These are phyloP conservation scores for Campoplex nolae DNA, from an alignment of 2,888 invertebrate species.

Conservation along the genomic window DNA sequence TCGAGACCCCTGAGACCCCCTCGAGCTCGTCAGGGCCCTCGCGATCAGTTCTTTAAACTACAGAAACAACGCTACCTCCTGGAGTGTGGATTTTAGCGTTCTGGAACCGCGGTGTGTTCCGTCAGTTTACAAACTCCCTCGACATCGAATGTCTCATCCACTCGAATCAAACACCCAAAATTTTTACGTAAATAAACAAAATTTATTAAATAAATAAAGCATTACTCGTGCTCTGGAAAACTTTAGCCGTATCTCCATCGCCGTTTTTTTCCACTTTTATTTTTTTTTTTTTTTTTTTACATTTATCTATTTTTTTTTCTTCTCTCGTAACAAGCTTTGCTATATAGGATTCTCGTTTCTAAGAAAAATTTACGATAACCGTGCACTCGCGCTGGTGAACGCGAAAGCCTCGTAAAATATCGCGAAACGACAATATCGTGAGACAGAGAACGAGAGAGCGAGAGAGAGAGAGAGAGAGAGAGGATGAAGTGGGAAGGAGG, in stretches of 20 bases:
- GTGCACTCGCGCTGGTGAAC: slow-evolving; percentile 40
- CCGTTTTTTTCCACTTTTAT: too few relatives aligned
- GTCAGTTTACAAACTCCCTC: too few relatives aligned
- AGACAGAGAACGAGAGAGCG: slow-evolving; percentile 28
- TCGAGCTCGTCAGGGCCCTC: slow-evolving; percentile 24
- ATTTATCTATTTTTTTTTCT: slow-evolving; percentile 18
- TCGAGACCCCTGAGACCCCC: slow-evolving; percentile 12
- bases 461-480: slow-evolving; percentile 27
- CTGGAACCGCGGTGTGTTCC: neutral
- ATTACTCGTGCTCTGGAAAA: neutral
- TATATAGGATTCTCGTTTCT: slow-evolving; percentile 46
- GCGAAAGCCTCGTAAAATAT: slow-evolving; percentile 69
- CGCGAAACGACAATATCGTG: slow-evolving; percentile 62
- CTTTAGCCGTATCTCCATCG: neutral
- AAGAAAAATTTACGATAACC: slow-evolving; percentile 58
- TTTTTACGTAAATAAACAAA: neutral
- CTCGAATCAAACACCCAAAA: too few relatives aligned
- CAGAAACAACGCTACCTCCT: neutral
- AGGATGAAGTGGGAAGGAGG: slow-evolving; percentile 37
- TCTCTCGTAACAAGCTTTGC: slow-evolving; percentile 9
- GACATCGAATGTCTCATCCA: neutral
- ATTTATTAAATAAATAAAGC: neutral
- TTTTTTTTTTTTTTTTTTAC: too few relatives aligned
- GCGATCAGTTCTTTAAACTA: neutral
- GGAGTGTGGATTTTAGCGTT: neutral